A percentile compares a stretch with the other conserved stretches of the same genome.
Evolutionary conservation across 2,113 vertebrate species (phyloP).

Genomic region (Macrotis lagotis): DNA sequence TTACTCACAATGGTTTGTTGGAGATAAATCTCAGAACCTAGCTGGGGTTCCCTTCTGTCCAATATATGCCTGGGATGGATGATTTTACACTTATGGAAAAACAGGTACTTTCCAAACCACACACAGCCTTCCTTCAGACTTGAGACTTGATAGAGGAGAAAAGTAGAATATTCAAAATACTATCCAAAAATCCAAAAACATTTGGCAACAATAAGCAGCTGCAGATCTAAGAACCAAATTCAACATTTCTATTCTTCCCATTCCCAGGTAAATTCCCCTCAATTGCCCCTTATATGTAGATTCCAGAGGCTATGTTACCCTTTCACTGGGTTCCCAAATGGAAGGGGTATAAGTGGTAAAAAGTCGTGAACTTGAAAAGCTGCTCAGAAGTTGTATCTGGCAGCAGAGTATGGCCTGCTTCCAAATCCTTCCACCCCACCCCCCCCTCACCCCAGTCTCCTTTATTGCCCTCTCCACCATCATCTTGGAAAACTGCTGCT

Average conservation of each 20-base stretch:
- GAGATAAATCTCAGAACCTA: neutral
- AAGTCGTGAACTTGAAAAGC: neutral
- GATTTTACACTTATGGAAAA: neutral
- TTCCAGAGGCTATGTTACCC: neutral
- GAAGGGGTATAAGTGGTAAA: neutral
- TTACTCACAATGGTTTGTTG: neutral
- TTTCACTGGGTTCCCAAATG: neutral
- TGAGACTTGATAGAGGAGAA: neutral
- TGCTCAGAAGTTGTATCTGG: neutral
- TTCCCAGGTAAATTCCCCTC: neutral
- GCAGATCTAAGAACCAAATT: neutral
- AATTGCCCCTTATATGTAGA: neutral
- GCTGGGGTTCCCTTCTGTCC: neutral
- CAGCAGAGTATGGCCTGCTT: neutral
- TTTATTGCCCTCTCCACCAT: neutral
- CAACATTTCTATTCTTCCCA: neutral
- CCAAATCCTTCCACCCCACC: neutral
- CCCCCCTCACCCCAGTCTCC: neutral
- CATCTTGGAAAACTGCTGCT: neutral
- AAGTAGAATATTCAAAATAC: neutral
- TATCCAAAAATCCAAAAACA: neutral
- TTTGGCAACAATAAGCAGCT: neutral
- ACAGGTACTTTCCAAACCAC: neutral
- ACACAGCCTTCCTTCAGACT: neutral
- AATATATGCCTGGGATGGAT: neutral